These are phyloP conservation scores for Synergus japonicus DNA, from an alignment of 2,888 invertebrate genomes.

Conservation along the genomic window DNA sequence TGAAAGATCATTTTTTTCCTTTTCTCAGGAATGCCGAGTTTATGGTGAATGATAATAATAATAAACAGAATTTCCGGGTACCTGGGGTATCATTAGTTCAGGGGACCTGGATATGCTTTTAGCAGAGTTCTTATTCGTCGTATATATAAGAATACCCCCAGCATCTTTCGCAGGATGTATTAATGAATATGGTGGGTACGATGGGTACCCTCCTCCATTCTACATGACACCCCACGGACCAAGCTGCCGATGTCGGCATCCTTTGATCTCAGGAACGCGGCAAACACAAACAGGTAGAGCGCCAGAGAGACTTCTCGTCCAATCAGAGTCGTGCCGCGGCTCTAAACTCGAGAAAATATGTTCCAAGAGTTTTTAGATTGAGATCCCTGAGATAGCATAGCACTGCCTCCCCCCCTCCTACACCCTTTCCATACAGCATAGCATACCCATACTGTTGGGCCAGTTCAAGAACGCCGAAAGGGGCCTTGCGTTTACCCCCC, in stretches of 20 bases:
- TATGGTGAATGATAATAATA: conserved; percentile 30
- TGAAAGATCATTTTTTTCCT: not conserved
- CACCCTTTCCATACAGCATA: not conserved
- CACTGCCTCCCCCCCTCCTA: conserved; percentile 20
- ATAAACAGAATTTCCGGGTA: conserved; percentile 14
- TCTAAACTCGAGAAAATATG: conserved; percentile 68
- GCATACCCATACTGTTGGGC: not conserved
- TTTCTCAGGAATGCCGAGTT: conserved; percentile 8
- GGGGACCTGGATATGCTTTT: not conserved
- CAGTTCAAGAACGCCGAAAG: conserved; percentile 39
- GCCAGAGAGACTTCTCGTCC: conserved; percentile 57
- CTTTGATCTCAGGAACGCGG: conserved; percentile 69
- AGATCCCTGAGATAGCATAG: conserved; percentile 47
- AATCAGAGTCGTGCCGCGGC: conserved; percentile 58
- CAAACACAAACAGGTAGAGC: conserved; percentile 66
- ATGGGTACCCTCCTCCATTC: conserved; percentile 59
- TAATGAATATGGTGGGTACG: conserved; percentile 66
- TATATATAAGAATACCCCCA: conserved; percentile 66
- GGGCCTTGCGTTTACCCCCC: conserved; percentile 10
- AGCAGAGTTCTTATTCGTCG: conserved; percentile 45
- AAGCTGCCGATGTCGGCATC: conserved; percentile 66
- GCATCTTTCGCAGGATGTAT: conserved; percentile 64
- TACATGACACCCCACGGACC: conserved; percentile 73
- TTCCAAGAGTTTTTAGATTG: conserved; percentile 48
- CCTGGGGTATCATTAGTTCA: not conserved